phyloP scores from a whole-genome alignment of 2,797 vertebrate species.

The Mus spretus region DNA sequence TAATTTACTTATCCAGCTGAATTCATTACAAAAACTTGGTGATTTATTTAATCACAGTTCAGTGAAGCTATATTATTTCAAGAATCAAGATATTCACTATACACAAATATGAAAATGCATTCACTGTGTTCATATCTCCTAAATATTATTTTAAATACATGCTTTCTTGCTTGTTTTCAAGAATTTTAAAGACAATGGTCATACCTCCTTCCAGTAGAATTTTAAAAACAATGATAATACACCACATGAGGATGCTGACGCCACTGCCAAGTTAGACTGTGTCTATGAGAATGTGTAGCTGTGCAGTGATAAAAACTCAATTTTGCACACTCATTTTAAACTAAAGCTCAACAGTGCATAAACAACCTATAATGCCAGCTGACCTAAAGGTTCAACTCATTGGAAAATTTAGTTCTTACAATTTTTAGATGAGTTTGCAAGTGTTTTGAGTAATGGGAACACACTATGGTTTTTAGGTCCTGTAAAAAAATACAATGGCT shows the following conservation, averaged over 20 bases:
- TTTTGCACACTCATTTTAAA: neutral
- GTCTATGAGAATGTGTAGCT: neutral
- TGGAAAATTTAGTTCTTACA: neutral
- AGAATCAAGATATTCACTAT: neutral
- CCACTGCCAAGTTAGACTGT: neutral
- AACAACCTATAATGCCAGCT: neutral
- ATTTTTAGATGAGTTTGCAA: neutral
- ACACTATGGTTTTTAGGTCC: neutral
- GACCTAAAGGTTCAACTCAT: neutral
- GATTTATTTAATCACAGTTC: neutral
- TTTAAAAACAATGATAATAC: neutral
- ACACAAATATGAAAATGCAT: neutral
- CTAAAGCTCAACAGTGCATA: neutral
- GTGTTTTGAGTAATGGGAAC: accelerated
- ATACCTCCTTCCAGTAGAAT: neutral
- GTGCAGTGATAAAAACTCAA: neutral
- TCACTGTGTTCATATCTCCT: neutral
- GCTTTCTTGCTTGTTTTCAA: neutral
- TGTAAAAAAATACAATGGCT: neutral
- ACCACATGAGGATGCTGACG: neutral
- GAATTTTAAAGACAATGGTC: neutral
- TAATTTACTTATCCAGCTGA: neutral
- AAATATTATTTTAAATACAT: neutral
- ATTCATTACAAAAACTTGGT: neutral
- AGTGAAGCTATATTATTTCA: constrained; percentile 12